Percentiles rank a stretch among this genome's conserved stretches.
These are phyloP conservation scores for Tuta absoluta DNA, from an alignment of 2,888 invertebrate species.

Conservation along the genomic window DNA sequence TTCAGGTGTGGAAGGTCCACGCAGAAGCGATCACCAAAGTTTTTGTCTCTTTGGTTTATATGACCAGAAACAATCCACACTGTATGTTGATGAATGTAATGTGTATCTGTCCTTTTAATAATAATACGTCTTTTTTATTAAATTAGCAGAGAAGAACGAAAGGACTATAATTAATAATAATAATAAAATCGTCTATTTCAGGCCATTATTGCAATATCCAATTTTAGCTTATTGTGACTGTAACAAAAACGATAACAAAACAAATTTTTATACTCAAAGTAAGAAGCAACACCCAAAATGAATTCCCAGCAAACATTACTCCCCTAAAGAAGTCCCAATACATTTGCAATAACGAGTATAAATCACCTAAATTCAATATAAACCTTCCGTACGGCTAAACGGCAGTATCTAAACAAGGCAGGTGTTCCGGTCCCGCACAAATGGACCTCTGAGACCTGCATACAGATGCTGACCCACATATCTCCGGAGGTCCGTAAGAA, in stretches of 20 bases:
- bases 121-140: no score
- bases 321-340: slow-evolving; percentile 6
- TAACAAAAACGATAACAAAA: no score
- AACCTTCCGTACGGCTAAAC: slow-evolving; percentile 28
- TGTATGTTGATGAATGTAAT: no score
- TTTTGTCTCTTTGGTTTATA: no score
- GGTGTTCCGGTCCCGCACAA: slow-evolving; percentile 74
- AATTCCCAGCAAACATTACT: neutral
- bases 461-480: slow-evolving; percentile 58
- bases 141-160: no score
- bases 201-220: no score
- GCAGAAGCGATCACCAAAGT: neutral
- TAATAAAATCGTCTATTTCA: no score
- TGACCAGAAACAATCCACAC: no score
- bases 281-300: neutral
- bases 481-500: slow-evolving; percentile 1
- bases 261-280: no score
- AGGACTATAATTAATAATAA: no score
- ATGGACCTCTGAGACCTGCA: slow-evolving; percentile 70
- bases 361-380: slow-evolving; percentile 44
- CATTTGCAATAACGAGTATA: slow-evolving; percentile 17
- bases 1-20: neutral
- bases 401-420: slow-evolving; percentile 52
- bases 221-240: no score
- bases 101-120: no score